Percentiles rank a stretch among this genome's conserved stretches.
phyloP scores from a whole-genome alignment of 2,113 vertebrate species.

The Tachuris rubrigastra region DNA sequence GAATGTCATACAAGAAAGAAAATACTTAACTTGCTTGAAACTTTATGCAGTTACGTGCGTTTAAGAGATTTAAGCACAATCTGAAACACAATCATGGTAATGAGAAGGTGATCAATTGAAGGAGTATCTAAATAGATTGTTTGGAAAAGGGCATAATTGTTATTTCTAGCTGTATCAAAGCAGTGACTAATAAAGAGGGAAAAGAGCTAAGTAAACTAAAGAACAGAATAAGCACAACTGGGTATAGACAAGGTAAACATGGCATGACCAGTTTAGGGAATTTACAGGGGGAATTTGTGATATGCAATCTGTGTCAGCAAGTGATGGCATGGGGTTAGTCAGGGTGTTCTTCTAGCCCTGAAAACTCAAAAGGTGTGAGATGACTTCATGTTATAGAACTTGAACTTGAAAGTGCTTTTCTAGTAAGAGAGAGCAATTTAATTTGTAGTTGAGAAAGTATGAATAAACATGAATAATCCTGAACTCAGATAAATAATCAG shows the following conservation, averaged over 20 bases:
- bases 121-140: background rate
- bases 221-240: background rate
- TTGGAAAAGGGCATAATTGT: background rate
- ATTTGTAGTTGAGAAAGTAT: background rate
- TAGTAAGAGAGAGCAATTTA: background rate
- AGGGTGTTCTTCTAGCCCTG: background rate
- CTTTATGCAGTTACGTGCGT: background rate
- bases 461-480: background rate
- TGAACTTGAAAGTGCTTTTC: background rate
- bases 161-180: background rate
- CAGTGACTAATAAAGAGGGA: background rate
- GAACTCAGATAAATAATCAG: background rate
- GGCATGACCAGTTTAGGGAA: background rate
- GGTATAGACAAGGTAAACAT: background rate
- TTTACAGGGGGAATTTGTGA: background rate
- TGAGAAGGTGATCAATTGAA: background rate
- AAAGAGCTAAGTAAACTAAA: background rate
- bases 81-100: background rate
- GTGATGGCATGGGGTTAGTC: background rate
- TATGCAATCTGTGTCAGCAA: background rate
- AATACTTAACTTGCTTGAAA: background rate
- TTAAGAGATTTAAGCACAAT: background rate
- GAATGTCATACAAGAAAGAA: background rate
- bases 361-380: background rate
- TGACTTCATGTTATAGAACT: background rate